Evolutionary conservation across 2,113 vertebrate genomes (phyloP).

Genomic region (Electrona antarctica): DNA sequence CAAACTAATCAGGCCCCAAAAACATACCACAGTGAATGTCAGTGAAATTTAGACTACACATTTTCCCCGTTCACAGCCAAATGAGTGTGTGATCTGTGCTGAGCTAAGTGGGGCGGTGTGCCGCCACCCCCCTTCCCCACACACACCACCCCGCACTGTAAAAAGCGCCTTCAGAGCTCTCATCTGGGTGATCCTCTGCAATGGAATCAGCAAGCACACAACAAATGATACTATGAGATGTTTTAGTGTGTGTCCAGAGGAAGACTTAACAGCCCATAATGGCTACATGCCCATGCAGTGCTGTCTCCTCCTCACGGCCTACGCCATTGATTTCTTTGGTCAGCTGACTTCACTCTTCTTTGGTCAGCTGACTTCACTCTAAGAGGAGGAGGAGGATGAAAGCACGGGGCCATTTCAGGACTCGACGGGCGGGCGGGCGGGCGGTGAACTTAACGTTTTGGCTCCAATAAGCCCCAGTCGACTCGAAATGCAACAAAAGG

Average conservation of each 20-base stretch:
- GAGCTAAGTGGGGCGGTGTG: not conserved
- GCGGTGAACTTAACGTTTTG: too few species aligned
- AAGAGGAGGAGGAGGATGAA: not conserved
- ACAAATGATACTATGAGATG: slow-evolving; percentile 9
- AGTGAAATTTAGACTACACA: slow-evolving; percentile 38
- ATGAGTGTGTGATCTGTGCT: not conserved
- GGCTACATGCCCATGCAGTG: slow-evolving; percentile 7
- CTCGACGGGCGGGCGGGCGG: too few species aligned
- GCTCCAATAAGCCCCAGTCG: too few species aligned
- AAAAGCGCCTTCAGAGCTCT: slow-evolving; percentile 14
- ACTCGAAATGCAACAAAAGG: too few species aligned
- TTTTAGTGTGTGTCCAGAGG: slow-evolving; percentile 29
- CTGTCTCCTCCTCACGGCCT: slow-evolving; percentile 33
- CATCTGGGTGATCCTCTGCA: slow-evolving; percentile 27
- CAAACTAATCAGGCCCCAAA: slow-evolving; percentile 26
- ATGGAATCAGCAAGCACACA: slow-evolving; percentile 26
- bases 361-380: slow-evolving; percentile 31
- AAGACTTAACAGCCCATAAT: slow-evolving; percentile 9
- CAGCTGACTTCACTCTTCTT: slow-evolving; percentile 32
- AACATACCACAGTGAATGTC: slow-evolving; percentile 19
- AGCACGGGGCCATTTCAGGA: too few species aligned
- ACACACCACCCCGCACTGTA: not conserved
- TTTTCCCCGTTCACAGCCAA: slow-evolving; percentile 22
- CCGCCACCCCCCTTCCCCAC: not conserved
- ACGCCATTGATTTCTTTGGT: slow-evolving; percentile 36